These are phyloP conservation scores for Notothenia coriiceps DNA, from an alignment of 2,113 vertebrate genomes.

Conservation along the genomic window DNA sequence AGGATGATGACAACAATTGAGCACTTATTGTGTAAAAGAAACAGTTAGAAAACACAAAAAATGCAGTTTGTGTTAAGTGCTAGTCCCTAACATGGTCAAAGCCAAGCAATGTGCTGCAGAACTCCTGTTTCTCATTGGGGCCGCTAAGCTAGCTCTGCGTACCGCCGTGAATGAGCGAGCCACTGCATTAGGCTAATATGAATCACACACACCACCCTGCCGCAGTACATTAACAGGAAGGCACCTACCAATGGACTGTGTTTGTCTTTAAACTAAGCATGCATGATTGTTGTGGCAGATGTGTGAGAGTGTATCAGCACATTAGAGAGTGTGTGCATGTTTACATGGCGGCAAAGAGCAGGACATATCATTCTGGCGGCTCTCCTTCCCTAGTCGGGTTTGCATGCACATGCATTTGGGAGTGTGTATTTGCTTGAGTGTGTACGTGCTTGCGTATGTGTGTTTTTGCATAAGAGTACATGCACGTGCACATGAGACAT, in stretches of 20 bases:
- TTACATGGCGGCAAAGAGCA: constrained; percentile 46
- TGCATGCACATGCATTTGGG: constrained; percentile 20
- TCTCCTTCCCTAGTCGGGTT: constrained; percentile 14
- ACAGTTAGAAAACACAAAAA: constrained; percentile 11
- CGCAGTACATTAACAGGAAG: constrained; percentile 69
- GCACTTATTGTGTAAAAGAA: background rate
- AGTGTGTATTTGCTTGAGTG: constrained; percentile 18
- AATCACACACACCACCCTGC: constrained; percentile 62
- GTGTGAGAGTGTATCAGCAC: constrained; percentile 65
- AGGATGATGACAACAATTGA: background rate
- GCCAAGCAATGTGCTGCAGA: constrained; percentile 2
- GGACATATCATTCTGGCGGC: constrained; percentile 44
- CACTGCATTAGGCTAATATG: constrained; percentile 71
- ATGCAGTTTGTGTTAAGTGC: background rate
- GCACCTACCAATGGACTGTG: constrained; percentile 50
- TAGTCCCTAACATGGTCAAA: constrained; percentile 5
- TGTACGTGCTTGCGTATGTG: constrained; percentile 40
- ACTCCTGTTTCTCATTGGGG: background rate
- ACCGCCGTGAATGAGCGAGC: constrained; percentile 40
- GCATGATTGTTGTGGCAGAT: constrained; percentile 66
- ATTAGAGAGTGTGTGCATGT: constrained; percentile 49
- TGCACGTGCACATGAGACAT: constrained; percentile 67
- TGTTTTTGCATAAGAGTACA: constrained; percentile 47
- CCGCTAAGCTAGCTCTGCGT: constrained; percentile 29
- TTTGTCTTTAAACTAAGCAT: constrained; percentile 64